Evolutionary conservation across 1,140 invertebrate species (phyloP), one percentile per base, ranked within the genome.

Genomic region (Gonioctena quinquepunctata): DNA sequence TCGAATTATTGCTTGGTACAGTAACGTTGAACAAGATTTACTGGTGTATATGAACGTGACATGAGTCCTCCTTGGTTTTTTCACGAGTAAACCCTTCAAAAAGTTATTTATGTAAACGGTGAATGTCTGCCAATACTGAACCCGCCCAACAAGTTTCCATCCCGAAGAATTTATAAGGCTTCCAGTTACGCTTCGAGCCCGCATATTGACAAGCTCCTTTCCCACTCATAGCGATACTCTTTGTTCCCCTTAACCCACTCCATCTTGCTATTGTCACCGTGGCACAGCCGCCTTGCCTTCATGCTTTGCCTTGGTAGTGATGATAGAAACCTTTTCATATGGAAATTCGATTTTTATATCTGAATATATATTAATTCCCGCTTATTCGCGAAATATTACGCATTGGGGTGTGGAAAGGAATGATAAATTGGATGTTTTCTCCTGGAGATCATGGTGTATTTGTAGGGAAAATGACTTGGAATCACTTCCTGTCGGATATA

Each of bases 361-460:
- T 59, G 49, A 69, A 69, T 62, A 64, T 69, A 69, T 69, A 69
- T 69, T 69, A 69, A 69, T 69, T 69, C 62, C 49, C 52, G 68
- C 68, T 69, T 69, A 69, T 60, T 69, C 62, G 61, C 68, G 26
- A 33, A 61, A 54, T 69, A 62, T 69, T 64, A 54, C 13, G 54
- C 8, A 21, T 7, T 50, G 67, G 42, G 67, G 61, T 68, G 67
- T 57, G 54, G 54, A 57, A 57, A 22, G 54, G 21, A 57, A 25
- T 57, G 54, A 57, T 57, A 57, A 57, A 57, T 57, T 22, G 54
- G 13, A 21, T 57, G 54, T 25, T 57, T 57, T 57, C 54, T 57
- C 22, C 22, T 21, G 54, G 25, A 18, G 48, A 49, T 49, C 18
- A 49, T 21, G 11, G 54, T 11, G 25, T 57, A 57, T 57, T 57